Evolutionary conservation across 2,888 invertebrate genomes (phyloP), one percentile per base, ranked within the genome.

Genomic region (Venusia cambrica): DNA sequence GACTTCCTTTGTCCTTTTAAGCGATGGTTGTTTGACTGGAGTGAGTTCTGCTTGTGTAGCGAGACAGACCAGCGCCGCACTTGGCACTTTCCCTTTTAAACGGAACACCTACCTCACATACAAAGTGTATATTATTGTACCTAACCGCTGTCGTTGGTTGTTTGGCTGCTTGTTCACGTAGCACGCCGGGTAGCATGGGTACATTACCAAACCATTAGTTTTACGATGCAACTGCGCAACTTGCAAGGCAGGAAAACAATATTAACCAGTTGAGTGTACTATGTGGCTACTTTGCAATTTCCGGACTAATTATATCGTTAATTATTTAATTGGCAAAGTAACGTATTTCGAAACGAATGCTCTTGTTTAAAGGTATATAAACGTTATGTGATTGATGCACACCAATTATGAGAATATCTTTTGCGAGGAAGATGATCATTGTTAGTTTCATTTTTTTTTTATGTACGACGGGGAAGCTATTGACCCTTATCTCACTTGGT

Each of bases 71-170:
- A 35, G 41, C 48, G 48, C 55, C 49, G 51, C 49, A 52, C 66
- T 72, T 72, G 62, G 65, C 77, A 76, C 79, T 81, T 79, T 80
- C 80, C 63, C 77, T 80, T 73, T 78, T 70, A 42, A 61, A 60
- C 58, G 57, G 52, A 45, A 50, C 53, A 45, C 54, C 41, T 34
- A 13, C 36, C 38, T 19, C 16, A 15, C 15, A 5, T 21, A 36
- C 29, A 19, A 21, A 6, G 18, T 25, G 20, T 12, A 4, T 5
- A 10, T 13, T 30, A 30, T 20, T 30, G 30, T 37, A 30, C 10
- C 36, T 26, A 21, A 37, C 36, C 28, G n/a, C n/a, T n/a, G n/a
- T n/a, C n/a, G 18, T 30, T 26, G 29, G 41, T 27, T 31, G 40
- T 47, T 40, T 36, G 40, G 40, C 35, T 20, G 27, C 46, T 43